phyloP scores from a whole-genome alignment of 2,797 vertebrate genomes.

The Amblyopsis hoosieri region DNA sequence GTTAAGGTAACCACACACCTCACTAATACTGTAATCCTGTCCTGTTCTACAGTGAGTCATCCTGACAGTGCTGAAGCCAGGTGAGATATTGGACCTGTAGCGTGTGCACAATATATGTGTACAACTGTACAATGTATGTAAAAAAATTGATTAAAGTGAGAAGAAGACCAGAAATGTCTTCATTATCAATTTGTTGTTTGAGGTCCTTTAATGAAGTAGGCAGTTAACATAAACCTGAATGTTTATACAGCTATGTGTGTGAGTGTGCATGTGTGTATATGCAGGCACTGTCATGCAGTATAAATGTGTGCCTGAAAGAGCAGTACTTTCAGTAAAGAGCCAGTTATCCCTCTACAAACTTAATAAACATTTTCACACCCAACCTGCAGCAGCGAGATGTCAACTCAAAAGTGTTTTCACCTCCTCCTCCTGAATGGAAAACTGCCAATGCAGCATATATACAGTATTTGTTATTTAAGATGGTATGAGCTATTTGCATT shows the following conservation, averaged over 20 bases:
- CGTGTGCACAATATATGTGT: too few species aligned
- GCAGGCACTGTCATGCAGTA: too few species aligned
- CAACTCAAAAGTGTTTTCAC: constrained; percentile 42
- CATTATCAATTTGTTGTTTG: too few species aligned
- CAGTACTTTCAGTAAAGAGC: constrained; percentile 15
- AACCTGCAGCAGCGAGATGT: constrained; percentile 39
- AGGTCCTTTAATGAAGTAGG: too few species aligned
- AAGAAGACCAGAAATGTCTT: too few species aligned
- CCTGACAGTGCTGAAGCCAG: too few species aligned
- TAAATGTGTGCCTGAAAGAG: constrained; percentile 6
- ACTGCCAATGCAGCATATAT: constrained; percentile 52
- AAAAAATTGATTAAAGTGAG: too few species aligned
- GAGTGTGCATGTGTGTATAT: not conserved
- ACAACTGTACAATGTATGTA: too few species aligned
- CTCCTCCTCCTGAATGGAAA: constrained; percentile 33
- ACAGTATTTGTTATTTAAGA: constrained; percentile 52
- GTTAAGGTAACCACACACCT: not conserved
- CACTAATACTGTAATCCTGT: constrained; percentile 59
- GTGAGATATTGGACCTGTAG: too few species aligned
- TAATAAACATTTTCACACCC: constrained; percentile 48
- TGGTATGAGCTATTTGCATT: constrained; percentile 51
- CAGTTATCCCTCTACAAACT: constrained; percentile 16
- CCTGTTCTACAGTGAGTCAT: constrained; percentile 61
- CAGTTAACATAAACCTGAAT: too few species aligned
- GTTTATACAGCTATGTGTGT: too few species aligned